phyloP scores from a whole-genome alignment of 2,888 invertebrate species.

The Drosophila macrothrix region DNA sequence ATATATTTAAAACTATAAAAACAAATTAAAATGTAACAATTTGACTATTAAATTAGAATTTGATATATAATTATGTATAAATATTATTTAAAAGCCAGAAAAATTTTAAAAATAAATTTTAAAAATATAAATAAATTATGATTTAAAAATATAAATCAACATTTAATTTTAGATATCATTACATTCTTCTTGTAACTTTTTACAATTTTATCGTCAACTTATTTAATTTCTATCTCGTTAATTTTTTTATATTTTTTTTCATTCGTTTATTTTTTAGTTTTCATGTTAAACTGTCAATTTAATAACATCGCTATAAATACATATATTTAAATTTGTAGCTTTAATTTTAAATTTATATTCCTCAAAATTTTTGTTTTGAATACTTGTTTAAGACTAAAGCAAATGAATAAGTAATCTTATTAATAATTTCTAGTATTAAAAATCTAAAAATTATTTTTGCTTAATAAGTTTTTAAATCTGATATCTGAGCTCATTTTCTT shows the following conservation, averaged over 20 bases:
- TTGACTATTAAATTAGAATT: background rate
- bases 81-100: fast-evolving
- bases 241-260: background rate
- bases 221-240: background rate
- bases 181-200: background rate
- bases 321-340: background rate
- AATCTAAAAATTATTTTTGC: background rate
- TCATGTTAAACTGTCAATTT: background rate
- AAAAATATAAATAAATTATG: background rate
- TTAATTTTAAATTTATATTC: background rate
- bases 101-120: background rate
- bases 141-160: background rate
- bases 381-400: too few species aligned
- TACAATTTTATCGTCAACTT: background rate
- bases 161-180: background rate
- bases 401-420: background rate
- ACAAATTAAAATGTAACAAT: background rate
- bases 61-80: background rate
- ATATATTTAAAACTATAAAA: background rate
- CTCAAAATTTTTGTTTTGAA: background rate
- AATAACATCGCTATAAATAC: background rate
- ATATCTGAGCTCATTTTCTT: background rate
- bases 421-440: background rate
- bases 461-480: background rate
- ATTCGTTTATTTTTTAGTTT: fast-evolving